Percentiles rank a stretch among this genome's conserved stretches.
These are phyloP conservation scores for Hozukius guyotensis DNA, from an alignment of 2,797 vertebrate species.

Conservation along the genomic window DNA sequence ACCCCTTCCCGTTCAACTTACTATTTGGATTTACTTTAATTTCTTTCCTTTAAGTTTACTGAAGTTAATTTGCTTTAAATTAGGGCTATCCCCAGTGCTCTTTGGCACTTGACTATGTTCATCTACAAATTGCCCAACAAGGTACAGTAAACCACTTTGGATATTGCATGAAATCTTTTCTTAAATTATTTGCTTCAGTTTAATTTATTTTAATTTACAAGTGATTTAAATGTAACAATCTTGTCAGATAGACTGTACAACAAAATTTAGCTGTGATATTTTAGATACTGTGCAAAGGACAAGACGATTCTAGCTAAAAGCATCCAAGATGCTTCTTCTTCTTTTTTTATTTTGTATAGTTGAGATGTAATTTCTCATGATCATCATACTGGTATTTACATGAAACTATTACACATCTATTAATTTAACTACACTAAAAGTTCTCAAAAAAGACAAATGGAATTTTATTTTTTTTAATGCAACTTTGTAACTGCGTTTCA, in stretches of 20 bases:
- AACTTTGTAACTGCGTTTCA: conserved; percentile 72
- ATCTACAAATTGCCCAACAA: conserved; percentile 83
- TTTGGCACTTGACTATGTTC: conserved; percentile 86
- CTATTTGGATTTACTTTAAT: conserved; percentile 82
- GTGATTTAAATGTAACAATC: conserved; percentile 60
- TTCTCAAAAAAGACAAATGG: conserved; percentile 72
- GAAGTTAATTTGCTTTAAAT: conserved; percentile 83
- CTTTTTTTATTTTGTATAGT: conserved; percentile 48
- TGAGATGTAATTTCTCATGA: conserved; percentile 60
- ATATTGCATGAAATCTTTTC: conserved; percentile 70
- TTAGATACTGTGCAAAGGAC: conserved; percentile 73
- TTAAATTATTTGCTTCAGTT: conserved; percentile 53
- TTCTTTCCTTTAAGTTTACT: conserved; percentile 85
- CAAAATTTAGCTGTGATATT: conserved; percentile 52
- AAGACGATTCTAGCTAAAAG: conserved; percentile 73
- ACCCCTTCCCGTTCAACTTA: conserved; percentile 73
- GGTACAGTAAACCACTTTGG: conserved; percentile 87
- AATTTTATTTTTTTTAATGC: conserved; percentile 56
- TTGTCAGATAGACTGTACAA: conserved; percentile 51
- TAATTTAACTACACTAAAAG: conserved; percentile 76
- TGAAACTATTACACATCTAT: conserved; percentile 74
- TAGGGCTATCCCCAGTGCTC: conserved; percentile 80
- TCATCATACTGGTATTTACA: conserved; percentile 76
- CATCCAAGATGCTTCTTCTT: conserved; percentile 60
- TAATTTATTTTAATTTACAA: conserved; percentile 60